These are phyloP conservation scores for Muraenolepis orangiensis DNA, from an alignment of 2,797 vertebrate species.

Conservation along the genomic window DNA sequence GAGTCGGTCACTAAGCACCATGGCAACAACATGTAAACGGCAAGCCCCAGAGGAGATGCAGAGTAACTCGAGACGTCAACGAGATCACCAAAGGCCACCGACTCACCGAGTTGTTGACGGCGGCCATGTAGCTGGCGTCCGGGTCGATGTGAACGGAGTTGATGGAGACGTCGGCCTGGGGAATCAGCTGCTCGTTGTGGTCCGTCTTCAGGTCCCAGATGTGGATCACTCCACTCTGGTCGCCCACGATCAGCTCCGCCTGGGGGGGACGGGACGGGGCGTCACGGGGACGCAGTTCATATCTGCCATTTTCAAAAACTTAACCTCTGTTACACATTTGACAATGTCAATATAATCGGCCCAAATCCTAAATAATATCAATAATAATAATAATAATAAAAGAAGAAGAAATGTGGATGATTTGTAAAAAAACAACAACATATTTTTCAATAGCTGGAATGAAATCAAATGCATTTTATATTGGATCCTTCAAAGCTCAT, in stretches of 20 bases:
- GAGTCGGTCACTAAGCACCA: too few species aligned
- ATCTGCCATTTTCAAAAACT: neutral
- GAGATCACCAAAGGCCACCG: constrained; percentile 46
- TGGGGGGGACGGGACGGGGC: constrained; percentile 45
- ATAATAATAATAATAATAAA: too few species aligned
- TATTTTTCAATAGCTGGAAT: neutral
- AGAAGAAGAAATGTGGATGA: too few species aligned
- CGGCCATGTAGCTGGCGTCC: constrained; percentile 98
- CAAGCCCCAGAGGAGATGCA: too few species aligned
- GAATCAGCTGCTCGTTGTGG: constrained; percentile 97
- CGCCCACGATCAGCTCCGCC: constrained; percentile 98
- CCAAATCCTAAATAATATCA: neutral
- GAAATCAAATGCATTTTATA: neutral
- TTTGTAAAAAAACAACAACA: too few species aligned
- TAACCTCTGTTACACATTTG: neutral
- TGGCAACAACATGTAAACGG: too few species aligned
- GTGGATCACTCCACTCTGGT: constrained; percentile 97
- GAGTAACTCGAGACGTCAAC: neutral
- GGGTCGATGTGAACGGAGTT: constrained; percentile 96
- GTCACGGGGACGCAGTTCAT: neutral
- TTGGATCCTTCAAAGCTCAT: too few species aligned
- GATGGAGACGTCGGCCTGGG: constrained; percentile 89
- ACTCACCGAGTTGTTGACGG: constrained; percentile 96
- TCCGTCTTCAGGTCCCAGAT: constrained; percentile 99
- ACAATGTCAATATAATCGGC: neutral